A percentile compares a stretch with the other conserved stretches of the same genome.
phyloP scores from a whole-genome alignment of 2,113 vertebrate genomes.

The Barnardius zonarius region DNA sequence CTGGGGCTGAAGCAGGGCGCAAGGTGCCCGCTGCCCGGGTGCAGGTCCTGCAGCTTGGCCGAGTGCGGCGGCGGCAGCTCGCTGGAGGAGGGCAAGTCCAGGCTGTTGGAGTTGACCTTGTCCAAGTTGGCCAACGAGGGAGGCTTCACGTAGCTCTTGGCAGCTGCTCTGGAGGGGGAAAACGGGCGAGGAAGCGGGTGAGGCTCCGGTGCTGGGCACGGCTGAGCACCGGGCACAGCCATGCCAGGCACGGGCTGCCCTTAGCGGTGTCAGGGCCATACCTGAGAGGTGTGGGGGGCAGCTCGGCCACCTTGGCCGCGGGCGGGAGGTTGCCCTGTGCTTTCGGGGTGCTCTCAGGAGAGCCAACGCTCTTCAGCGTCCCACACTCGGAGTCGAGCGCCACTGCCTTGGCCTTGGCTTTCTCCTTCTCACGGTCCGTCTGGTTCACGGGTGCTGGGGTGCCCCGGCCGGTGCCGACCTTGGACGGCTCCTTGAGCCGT shows the following conservation, averaged over 20 bases:
- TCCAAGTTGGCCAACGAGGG: constrained; percentile 88
- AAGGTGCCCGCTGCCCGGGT: constrained; percentile 54
- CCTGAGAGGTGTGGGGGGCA: constrained; percentile 87
- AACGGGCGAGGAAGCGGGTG: neutral
- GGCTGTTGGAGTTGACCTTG: constrained; percentile 89
- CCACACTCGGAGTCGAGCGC: constrained; percentile 84
- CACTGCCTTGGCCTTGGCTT: constrained; percentile 91
- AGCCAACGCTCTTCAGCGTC: constrained; percentile 73
- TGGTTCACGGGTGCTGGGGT: constrained; percentile 86
- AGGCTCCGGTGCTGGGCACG: neutral
- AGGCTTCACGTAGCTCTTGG: constrained; percentile 86
- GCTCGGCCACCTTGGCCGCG: constrained; percentile 76
- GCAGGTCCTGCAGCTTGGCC: constrained; percentile 85
- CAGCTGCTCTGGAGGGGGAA: constrained; percentile 72
- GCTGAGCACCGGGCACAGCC: neutral
- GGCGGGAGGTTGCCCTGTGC: constrained; percentile 78
- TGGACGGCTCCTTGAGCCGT: constrained; percentile 84
- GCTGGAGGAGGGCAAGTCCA: constrained; percentile 80
- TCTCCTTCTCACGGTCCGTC: constrained; percentile 92
- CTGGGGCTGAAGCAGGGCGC: constrained; percentile 86
- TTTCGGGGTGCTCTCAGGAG: constrained; percentile 78
- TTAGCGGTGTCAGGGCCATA: neutral
- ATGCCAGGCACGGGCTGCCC: neutral
- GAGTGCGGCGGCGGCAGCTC: constrained; percentile 75
- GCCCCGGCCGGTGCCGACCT: constrained; percentile 72